Evolutionary conservation across 2,888 invertebrate genomes (phyloP).

Genomic region (Microctonus brassicae): DNA sequence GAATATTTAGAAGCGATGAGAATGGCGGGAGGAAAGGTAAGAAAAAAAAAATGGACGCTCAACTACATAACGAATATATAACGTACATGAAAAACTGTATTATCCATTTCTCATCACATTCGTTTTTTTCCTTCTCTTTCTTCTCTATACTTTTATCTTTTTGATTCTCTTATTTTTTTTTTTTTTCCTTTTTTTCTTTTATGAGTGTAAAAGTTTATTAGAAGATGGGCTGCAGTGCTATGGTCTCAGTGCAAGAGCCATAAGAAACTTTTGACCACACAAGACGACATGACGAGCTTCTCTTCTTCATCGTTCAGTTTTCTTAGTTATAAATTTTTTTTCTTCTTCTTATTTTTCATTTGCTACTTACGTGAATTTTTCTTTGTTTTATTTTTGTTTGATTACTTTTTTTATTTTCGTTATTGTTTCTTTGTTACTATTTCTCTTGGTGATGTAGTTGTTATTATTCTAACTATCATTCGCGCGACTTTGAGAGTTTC

Average conservation of each 20-base stretch:
- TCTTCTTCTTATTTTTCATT: not conserved
- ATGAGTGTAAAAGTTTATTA: constrained; percentile 50
- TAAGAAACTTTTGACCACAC: constrained; percentile 15
- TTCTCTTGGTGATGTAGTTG: not conserved
- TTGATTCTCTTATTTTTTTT: not conserved
- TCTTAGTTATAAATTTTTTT: constrained; percentile 5
- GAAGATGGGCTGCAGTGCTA: constrained; percentile 43
- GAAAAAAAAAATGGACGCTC: not conserved
- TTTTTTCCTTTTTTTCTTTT: not conserved
- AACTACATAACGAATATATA: not conserved
- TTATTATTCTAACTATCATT: not conserved
- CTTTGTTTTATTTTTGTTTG: no score
- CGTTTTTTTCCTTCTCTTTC: constrained; percentile 1
- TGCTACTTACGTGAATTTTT: not conserved
- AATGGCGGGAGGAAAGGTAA: not conserved
- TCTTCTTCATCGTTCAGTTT: not conserved
- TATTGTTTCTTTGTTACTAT: not conserved
- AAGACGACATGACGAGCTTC: constrained; percentile 1
- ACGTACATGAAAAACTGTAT: not conserved
- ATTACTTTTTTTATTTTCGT: no score
- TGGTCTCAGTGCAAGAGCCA: constrained; percentile 39
- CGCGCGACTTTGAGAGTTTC: no score
- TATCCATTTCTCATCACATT: constrained; percentile 17
- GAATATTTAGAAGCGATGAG: no score
- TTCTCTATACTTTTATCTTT: not conserved